A percentile compares a stretch with the other conserved stretches of the same genome.
Evolutionary conservation across 2,888 invertebrate genomes (phyloP).

Genomic region (Polymixis flavicincta): DNA sequence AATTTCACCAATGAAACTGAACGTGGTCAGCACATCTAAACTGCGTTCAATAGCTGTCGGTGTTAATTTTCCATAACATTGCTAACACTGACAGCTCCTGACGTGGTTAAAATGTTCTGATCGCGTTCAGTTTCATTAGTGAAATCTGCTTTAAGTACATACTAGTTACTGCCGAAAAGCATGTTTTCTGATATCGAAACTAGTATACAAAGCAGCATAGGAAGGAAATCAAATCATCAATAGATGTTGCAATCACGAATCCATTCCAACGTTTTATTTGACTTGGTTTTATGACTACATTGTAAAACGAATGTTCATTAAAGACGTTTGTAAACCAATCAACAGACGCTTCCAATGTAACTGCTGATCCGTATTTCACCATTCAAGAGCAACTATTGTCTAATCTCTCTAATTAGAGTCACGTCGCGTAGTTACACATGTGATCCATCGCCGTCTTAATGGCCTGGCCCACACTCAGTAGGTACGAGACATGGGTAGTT

Average conservation of each 20-base stretch:
- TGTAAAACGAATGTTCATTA: neutral
- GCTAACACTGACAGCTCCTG: no score
- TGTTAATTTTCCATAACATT: no score
- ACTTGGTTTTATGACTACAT: neutral
- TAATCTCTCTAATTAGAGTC: slow-evolving; percentile 16
- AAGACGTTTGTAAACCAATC: neutral
- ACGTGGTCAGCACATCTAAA: no score
- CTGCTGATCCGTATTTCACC: slow-evolving; percentile 2
- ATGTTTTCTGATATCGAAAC: neutral
- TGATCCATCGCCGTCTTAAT: slow-evolving; percentile 20
- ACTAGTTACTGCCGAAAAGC: neutral
- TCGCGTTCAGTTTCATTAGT: no score
- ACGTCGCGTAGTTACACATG: slow-evolving; percentile 12
- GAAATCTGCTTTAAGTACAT: no score
- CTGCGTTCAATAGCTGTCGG: no score
- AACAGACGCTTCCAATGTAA: neutral
- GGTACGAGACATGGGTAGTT: no score
- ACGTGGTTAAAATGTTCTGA: no score
- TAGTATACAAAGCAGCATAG: neutral
- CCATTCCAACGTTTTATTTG: neutral
- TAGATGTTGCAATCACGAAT: neutral
- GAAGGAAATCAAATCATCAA: neutral
- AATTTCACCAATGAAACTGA: neutral
- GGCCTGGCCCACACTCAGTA: slow-evolving; percentile 29
- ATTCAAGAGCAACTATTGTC: slow-evolving; percentile 2